These are phyloP conservation scores for Eudyptes chrysolophus DNA, from an alignment of 2,113 vertebrate species.

Conservation along the genomic window DNA sequence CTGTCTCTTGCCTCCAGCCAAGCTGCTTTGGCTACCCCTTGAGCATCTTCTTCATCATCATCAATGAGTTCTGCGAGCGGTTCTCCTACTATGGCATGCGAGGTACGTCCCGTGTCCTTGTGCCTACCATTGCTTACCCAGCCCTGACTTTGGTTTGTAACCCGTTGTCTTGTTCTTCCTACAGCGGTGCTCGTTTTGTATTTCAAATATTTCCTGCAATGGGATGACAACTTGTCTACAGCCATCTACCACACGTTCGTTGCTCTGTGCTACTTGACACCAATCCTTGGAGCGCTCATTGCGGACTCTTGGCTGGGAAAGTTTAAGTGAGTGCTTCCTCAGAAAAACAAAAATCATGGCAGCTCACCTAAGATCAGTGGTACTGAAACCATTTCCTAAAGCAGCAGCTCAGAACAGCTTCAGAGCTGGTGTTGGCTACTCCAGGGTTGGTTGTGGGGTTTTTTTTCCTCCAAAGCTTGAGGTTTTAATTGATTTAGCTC, in stretches of 20 bases:
- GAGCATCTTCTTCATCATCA: conserved; percentile 94
- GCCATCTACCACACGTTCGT: conserved; percentile 92
- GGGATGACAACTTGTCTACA: conserved; percentile 85
- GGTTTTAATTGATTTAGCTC: not conserved
- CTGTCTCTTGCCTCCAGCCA: conserved; percentile 34
- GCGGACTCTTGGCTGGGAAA: conserved; percentile 97
- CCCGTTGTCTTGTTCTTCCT: not conserved
- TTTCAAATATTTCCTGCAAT: conserved; percentile 86
- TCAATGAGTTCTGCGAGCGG: conserved; percentile 96
- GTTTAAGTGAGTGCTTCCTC: conserved; percentile 84
- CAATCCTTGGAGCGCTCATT: conserved; percentile 89
- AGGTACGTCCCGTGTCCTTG: conserved; percentile 70
- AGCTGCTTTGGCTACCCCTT: conserved; percentile 83
- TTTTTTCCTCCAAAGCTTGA: not conserved
- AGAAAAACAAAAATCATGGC: not conserved
- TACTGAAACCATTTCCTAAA: not conserved
- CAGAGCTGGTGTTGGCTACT: not conserved
- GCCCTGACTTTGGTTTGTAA: not conserved
- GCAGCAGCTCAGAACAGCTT: not conserved
- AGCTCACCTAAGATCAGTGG: not conserved
- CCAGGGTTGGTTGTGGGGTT: not conserved
- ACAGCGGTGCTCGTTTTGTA: conserved; percentile 92
- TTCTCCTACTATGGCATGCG: conserved; percentile 99
- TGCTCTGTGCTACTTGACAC: conserved; percentile 92
- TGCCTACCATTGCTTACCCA: not conserved